Percentiles rank a stretch among this genome's conserved stretches.
Conservation (phyloP, 2,113 vertebrate species). For the zebrafish (Danio rerio) region DNA sequence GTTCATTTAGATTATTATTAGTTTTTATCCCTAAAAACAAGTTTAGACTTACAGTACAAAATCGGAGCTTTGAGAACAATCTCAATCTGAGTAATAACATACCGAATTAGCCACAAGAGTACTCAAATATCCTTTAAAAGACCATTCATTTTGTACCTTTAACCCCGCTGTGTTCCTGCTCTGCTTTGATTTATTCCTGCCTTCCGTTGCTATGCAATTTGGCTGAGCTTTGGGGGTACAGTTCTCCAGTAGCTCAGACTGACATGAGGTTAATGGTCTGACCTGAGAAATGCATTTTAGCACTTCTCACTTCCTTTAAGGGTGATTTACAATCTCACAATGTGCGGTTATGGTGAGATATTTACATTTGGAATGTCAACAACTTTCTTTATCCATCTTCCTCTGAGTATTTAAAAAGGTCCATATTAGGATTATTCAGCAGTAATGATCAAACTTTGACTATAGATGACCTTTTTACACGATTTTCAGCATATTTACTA, state of each 20-base stretch:
- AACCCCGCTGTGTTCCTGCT: neutral
- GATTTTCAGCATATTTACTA: too few relatives aligned
- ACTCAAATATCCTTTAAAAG: neutral
- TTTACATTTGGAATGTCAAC: neutral
- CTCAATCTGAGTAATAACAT: neutral
- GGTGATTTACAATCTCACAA: neutral
- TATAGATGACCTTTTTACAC: too few relatives aligned
- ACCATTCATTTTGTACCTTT: neutral
- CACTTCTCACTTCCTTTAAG: slow-evolving; percentile 11
- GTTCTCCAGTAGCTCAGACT: slow-evolving; percentile 18
- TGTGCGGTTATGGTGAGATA: neutral
- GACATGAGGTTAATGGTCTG: neutral
- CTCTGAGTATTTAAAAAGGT: too few relatives aligned
- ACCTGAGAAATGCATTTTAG: neutral
- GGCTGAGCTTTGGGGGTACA: neutral
- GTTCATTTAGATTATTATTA: too few relatives aligned
- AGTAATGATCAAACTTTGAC: too few relatives aligned
- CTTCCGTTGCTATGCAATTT: neutral
- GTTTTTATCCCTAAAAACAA: neutral
- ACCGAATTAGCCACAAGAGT: neutral
- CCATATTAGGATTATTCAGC: too few relatives aligned
- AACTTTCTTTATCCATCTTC: too few relatives aligned
- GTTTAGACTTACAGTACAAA: neutral
- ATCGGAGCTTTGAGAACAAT: neutral
- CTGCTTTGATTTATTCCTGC: neutral